Base-by-base conservation (phyloP, 2,797 vertebrate genomes). In the Botia kubotai region DNA sequence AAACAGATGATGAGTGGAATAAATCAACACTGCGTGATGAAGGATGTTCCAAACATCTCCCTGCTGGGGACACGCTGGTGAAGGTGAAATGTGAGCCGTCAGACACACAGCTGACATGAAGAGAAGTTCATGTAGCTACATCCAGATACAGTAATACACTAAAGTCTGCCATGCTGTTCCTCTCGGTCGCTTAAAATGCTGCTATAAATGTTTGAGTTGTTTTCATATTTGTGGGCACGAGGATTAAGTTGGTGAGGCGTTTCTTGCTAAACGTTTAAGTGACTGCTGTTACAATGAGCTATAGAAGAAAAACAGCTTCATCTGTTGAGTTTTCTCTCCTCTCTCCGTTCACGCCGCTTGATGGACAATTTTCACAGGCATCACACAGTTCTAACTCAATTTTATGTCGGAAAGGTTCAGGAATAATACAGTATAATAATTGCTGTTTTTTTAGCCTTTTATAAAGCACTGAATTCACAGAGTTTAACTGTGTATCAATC, bases 61-160 rank as follows among this genome's bases (percentile, higher is more conserved):
- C 90, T 87, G 86, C 52, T 50, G 79, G 86, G 82, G 84, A 88
- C 88, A 85, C 76, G 88, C 86, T 84, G 60, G 77, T 77, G 84
- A 52, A 84, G 81, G 83, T 75, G 87, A 87, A 83, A 87, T 87
- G 87, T 88, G 86, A 87, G 87, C 87, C 89, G 86, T 88, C 87
- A 87, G 84, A 91, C 83, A 87, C 43, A 75, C 12, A 80, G 86
- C 89, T 90, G 90, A 89, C 86, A 81, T 84, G 83, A 83, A 82
- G 83, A 90, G n/a, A 83, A 86, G 83, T 87, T 91, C 83, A 81
- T 82, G 67, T 68, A 73, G 81, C 83, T 79, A 86, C 86, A 90
- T 86, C 83, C 75, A 87, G 83, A 77, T 84, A 83, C 29, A 29
- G 55, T 71, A 52, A 60, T 62, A 88, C 83, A 83, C 86, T 88